Evolutionary conservation across 2,888 invertebrate species (phyloP).

Genomic region (Cartodere bifasciata): DNA sequence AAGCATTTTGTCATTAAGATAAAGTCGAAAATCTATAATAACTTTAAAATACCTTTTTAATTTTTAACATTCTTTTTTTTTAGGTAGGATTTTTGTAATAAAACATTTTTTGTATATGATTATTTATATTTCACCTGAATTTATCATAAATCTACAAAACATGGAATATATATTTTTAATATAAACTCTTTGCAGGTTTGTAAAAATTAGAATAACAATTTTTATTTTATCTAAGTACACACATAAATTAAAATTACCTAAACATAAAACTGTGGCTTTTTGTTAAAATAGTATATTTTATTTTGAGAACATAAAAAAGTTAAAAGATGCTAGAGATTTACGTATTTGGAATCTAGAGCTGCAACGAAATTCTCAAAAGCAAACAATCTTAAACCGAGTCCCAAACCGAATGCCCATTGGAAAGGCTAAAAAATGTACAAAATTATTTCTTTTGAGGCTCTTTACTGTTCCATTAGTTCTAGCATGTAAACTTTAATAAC

Average conservation of each 20-base stretch:
- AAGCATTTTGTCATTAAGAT: too few species aligned
- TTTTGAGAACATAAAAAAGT: constrained; percentile 17
- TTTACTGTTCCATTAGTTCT: too few species aligned
- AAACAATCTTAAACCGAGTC: too few species aligned
- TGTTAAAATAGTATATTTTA: constrained; percentile 12
- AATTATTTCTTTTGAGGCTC: too few species aligned
- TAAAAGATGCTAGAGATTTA: constrained; percentile 8
- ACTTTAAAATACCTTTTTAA: constrained; percentile 1
- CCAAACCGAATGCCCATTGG: too few species aligned
- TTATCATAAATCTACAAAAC: constrained; percentile 33
- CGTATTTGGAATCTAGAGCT: too few species aligned
- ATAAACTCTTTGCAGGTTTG: constrained; percentile 33
- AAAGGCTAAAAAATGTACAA: too few species aligned
- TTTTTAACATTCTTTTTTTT: constrained; percentile 1
- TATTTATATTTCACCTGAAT: constrained; percentile 22
- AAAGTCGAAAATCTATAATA: too few species aligned
- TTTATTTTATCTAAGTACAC: constrained; percentile 32
- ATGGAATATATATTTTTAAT: constrained; percentile 33
- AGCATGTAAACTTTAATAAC: too few species aligned
- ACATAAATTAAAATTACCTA: constrained; percentile 23
- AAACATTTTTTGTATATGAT: too few species aligned
- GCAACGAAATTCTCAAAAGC: too few species aligned
- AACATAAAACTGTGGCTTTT: constrained; percentile 22
- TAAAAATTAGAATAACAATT: constrained; percentile 34
- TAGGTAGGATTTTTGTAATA: too few species aligned